phyloP scores from a whole-genome alignment of 2,888 invertebrate genomes.

The Blera fallax region DNA sequence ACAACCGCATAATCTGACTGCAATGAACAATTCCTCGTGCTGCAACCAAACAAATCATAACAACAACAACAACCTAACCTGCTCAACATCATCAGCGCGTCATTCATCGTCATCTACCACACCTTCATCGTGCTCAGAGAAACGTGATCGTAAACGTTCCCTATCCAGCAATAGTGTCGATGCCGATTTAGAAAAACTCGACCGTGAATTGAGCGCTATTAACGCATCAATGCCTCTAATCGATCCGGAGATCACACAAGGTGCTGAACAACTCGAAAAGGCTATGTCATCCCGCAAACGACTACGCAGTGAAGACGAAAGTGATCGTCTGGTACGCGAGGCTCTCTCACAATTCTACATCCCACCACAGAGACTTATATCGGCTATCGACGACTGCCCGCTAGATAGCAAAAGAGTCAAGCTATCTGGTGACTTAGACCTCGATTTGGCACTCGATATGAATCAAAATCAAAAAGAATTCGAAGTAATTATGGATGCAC shows the following conservation, averaged over 20 bases:
- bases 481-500: conserved; percentile 82
- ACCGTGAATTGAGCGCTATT: conserved; percentile 81
- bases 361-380: conserved; percentile 86
- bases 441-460: conserved; percentile 80
- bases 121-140: conserved; percentile 45
- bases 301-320: conserved; percentile 84
- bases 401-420: conserved; percentile 76
- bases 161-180: conserved; percentile 80
- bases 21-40: conserved; percentile 62
- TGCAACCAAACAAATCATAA: conserved; percentile 59
- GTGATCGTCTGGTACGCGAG: conserved; percentile 87
- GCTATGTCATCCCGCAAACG: conserved; percentile 81
- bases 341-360: conserved; percentile 88
- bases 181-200: conserved; percentile 81
- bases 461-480: conserved; percentile 82
- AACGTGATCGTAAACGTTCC: conserved; percentile 77
- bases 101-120: conserved; percentile 34
- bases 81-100: conserved; percentile 30
- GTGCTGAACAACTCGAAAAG: conserved; percentile 81
- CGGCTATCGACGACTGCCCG: conserved; percentile 86
- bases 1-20: conserved; percentile 67
- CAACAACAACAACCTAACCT: conserved; percentile 41
- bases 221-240: conserved; percentile 82
- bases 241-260: conserved; percentile 82
- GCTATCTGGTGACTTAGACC: conserved; percentile 74